These are phyloP conservation scores for Anisognathus igniventris DNA, from an alignment of 2,797 vertebrate species.

Conservation along the genomic window DNA sequence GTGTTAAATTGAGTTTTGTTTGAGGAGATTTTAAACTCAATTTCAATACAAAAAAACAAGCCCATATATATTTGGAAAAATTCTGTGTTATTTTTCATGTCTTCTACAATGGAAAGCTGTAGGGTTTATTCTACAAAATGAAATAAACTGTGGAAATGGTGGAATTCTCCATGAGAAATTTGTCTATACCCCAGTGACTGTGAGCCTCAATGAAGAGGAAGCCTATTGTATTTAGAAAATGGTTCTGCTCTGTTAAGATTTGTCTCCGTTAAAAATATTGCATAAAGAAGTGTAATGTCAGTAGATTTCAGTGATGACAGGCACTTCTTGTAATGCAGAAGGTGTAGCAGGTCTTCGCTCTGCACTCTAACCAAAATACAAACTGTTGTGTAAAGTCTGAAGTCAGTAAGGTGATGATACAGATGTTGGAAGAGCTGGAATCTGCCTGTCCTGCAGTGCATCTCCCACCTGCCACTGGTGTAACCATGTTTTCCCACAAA, in stretches of 20 bases:
- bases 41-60: background rate
- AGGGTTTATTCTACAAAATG: background rate
- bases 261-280: background rate
- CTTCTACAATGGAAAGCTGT: background rate
- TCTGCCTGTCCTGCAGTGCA: background rate
- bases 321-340: background rate
- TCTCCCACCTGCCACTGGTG: background rate
- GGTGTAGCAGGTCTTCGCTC: background rate
- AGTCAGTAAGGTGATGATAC: background rate
- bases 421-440: background rate
- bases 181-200: background rate
- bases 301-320: background rate
- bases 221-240: background rate
- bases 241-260: background rate
- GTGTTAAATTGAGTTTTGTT: background rate
- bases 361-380: background rate
- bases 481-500: background rate
- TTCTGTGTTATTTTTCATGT: background rate
- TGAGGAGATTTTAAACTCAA: background rate
- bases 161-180: background rate
- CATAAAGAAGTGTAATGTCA: background rate
- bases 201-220: background rate
- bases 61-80: background rate
- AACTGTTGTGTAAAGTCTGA: background rate
- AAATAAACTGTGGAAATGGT: background rate